These are phyloP conservation scores for Papilio glaucus DNA, from an alignment of 1,140 invertebrate species.

Conservation along the genomic window DNA sequence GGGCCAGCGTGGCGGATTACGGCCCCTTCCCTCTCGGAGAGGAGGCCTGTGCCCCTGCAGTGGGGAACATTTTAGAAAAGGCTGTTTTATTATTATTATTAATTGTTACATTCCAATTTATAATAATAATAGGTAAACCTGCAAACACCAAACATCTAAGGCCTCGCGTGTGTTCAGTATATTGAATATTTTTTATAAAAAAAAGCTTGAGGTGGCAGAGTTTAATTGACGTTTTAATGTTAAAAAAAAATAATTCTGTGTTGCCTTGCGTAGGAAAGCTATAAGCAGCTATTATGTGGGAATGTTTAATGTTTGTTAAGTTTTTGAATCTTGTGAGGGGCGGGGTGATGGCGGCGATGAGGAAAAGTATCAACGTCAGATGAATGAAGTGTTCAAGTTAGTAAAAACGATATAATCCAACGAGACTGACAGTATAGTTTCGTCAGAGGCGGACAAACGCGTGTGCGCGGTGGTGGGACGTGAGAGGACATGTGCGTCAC, in stretches of 20 bases:
- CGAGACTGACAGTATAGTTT: no score
- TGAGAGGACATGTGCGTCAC: no score
- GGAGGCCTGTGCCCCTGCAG: no score
- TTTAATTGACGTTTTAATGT: background rate
- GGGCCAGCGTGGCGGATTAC: no score
- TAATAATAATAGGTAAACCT: background rate
- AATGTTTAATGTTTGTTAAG: background rate
- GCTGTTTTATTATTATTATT: background rate
- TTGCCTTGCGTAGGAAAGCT: slow-evolving; percentile 21
- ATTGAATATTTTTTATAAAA: background rate
- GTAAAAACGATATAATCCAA: no score
- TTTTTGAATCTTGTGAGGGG: no score
- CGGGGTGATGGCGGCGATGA: background rate
- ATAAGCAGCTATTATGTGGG: background rate
- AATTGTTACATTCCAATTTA: slow-evolving; percentile 17
- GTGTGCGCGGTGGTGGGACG: no score
- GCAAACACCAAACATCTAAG: background rate
- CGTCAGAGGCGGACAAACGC: no score
- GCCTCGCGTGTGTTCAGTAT: slow-evolving; percentile 23
- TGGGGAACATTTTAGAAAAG: no score
- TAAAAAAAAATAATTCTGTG: slow-evolving; percentile 12
- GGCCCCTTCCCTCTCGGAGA: no score
- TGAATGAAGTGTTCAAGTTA: background rate
- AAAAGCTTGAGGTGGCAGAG: background rate
- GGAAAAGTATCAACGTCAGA: background rate